Percentiles rank a stretch among this genome's conserved stretches.
Evolutionary conservation across 53 echinoderm and acorn worm species (phyloP).

Genomic region (Actinopyga echinites): DNA sequence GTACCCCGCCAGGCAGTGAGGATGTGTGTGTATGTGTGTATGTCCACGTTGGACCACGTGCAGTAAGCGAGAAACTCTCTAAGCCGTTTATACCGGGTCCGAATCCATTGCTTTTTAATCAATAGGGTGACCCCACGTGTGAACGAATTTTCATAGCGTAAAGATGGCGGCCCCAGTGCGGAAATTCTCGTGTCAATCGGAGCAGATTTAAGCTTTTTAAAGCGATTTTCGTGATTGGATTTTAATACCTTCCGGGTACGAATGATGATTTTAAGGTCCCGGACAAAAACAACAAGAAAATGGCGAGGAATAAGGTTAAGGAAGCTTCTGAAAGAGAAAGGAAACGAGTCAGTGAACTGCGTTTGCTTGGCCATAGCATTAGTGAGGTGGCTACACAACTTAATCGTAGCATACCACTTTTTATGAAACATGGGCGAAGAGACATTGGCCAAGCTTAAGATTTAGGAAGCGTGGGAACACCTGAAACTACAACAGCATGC

Average conservation of each 20-base stretch:
- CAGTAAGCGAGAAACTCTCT: no score
- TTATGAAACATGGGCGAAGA: slow-evolving; percentile 36
- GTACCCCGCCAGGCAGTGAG: no score
- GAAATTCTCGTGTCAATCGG: neutral
- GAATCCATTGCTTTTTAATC: no score
- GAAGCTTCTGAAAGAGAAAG: slow-evolving; percentile 34
- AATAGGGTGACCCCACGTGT: no score
- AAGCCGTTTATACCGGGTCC: no score
- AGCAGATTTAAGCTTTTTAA: neutral
- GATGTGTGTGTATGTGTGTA: no score
- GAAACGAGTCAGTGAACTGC: slow-evolving; percentile 13
- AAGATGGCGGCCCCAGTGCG: neutral
- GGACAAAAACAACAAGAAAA: slow-evolving; percentile 2
- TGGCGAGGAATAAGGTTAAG: slow-evolving; percentile 37
- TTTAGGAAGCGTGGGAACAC: neutral
- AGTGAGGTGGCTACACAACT: neutral
- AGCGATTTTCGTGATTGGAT: neutral
- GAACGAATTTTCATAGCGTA: neutral
- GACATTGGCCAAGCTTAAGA: slow-evolving; percentile 26
- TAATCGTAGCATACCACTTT: slow-evolving; percentile 6
- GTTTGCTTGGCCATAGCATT: neutral
- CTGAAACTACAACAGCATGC: no score
- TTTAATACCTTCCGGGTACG: neutral
- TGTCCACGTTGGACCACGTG: no score
- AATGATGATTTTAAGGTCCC: neutral